Base-by-base conservation (phyloP, 2,113 vertebrate species). In the Corvus hawaiiensis region DNA sequence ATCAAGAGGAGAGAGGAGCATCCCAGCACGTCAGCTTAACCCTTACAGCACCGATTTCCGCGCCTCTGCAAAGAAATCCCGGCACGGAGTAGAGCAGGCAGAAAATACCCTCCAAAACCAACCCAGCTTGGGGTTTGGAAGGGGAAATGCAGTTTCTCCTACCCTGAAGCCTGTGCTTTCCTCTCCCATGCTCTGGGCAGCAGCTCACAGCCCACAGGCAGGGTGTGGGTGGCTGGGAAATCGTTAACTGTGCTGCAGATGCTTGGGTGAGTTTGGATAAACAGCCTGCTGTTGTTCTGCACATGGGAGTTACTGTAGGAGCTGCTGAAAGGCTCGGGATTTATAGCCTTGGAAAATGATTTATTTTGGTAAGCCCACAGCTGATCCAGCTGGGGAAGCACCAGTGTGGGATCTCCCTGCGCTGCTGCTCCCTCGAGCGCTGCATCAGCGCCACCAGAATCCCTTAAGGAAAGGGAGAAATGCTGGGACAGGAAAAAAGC, bases 271-370 rank as follows among this genome's bases (percentile, higher is more conserved):
- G 43, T 84, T 94, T 63, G 94, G 79, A 92, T 94, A 95, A 95
- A 92, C 90, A 96, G 92, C 64, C 83, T 23, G 39, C 88, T 96
- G 85, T 96, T 95, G 90, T 92, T 92, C 83, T 84, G 86, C 94
- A 80, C 88, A 41, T 78, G 79, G 49, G 64, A 84, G 62, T 93
- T 75, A 84, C 94, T 95, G 93, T 41, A 72, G 44, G 79, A 93
- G 72, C 10, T 94, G 94, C 33, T 94, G 96, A 96, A 96, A 96
- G 83, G 20, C 27, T 41, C 13, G 17, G 52, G 76, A 94, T 96
- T 96, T 97, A 94, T 81, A 78, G 88, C 68, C 73, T 23, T 46
- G 68, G 79, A 88, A 94, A 90, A 90, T 92, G 55, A 94, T 95
- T 94, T 91, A 73, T 94, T 93, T 92, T 41, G 62, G 67, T 79